A percentile compares a stretch with the other conserved stretches of the same genome.
These are phyloP conservation scores for Synanthedon myopaeformis DNA, from an alignment of 2,888 invertebrate genomes.

Conservation along the genomic window DNA sequence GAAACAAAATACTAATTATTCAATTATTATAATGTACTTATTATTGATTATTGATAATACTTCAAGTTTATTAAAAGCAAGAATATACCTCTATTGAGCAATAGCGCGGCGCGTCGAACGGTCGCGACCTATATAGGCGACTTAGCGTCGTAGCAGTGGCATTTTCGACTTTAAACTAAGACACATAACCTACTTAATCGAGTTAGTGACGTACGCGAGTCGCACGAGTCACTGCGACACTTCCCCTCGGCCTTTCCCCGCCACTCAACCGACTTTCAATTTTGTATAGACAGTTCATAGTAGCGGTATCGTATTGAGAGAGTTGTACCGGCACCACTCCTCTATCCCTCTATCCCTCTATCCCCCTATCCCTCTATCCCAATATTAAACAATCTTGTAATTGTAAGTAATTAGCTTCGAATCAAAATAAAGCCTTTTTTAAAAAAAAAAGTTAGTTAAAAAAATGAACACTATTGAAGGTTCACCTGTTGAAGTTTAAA, in stretches of 20 bases:
- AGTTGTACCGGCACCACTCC: conserved; percentile 30
- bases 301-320: conserved; percentile 48
- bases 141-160: conserved; percentile 65
- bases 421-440: conserved; percentile 67
- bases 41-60: conserved; percentile 71
- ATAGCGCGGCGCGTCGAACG: conserved; percentile 27
- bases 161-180: conserved; percentile 65
- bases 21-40: conserved; percentile 71
- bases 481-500: conserved; percentile 59
- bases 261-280: conserved; percentile 65
- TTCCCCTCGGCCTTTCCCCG: conserved; percentile 2
- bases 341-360: not conserved
- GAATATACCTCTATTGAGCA: conserved; percentile 61
- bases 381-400: conserved; percentile 67
- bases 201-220: conserved; percentile 44
- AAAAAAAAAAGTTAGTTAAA: conserved; percentile 52
- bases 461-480: conserved; percentile 59
- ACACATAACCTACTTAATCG: conserved; percentile 52
- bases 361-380: not conserved
- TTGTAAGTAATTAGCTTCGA: conserved; percentile 69
- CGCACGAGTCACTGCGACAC: conserved; percentile 30
- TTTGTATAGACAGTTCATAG: conserved; percentile 69
- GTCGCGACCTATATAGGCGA: conserved; percentile 45
- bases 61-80: conserved; percentile 66
- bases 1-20: conserved; percentile 70